Percentiles rank a stretch among this genome's conserved stretches.
Conservation (phyloP, 1,140 invertebrate genomes). For the Macrobrachium rosenbergii region DNA sequence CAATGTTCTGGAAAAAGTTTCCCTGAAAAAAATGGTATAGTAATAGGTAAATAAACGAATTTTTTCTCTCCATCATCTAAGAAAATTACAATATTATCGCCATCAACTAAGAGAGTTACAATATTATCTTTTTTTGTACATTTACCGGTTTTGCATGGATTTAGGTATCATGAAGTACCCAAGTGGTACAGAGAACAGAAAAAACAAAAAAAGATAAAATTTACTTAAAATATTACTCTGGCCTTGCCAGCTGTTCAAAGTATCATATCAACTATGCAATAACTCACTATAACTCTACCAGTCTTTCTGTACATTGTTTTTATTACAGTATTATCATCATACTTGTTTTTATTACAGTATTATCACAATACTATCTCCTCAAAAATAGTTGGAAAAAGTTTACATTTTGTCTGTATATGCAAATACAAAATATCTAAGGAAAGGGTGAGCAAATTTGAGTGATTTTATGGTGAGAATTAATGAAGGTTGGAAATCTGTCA, state of each 20-base stretch:
- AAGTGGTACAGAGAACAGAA: not conserved
- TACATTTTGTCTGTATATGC: not conserved
- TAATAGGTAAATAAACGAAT: not conserved
- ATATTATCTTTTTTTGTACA: too few relatives aligned
- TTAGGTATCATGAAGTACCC: not conserved
- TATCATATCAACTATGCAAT: too few relatives aligned
- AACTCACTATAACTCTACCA: too few relatives aligned
- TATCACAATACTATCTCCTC: too few relatives aligned
- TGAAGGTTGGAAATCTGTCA: too few relatives aligned
- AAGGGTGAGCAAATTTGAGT: too few relatives aligned
- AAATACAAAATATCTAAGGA: not conserved
- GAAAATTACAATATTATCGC: slow-evolving; percentile 11
- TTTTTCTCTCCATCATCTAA: not conserved
- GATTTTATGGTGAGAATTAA: too few relatives aligned
- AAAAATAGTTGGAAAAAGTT: too few relatives aligned
- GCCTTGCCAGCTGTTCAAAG: too few relatives aligned
- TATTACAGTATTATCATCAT: too few relatives aligned
- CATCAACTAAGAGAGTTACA: not conserved
- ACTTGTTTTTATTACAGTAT: too few relatives aligned
- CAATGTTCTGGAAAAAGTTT: slow-evolving; percentile 99
- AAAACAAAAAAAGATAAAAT: not conserved
- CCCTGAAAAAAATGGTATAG: slow-evolving; percentile 74
- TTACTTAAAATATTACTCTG: not conserved
- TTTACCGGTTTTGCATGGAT: not conserved
- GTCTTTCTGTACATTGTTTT: too few relatives aligned